Conservation (phyloP, 2,888 invertebrate genomes). For the Papilio demoleus region DNA sequence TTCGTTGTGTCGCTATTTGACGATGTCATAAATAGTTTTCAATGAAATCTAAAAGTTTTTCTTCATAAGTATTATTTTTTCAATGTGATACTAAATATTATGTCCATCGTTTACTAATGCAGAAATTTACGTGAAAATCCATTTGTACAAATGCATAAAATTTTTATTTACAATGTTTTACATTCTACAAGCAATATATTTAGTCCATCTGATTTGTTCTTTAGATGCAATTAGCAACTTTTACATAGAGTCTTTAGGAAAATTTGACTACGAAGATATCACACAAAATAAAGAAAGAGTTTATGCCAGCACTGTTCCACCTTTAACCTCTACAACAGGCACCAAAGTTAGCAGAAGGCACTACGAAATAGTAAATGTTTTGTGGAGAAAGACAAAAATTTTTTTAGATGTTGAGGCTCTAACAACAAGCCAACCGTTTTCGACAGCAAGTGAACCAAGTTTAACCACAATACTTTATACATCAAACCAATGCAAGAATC, state of each 20-base stretch:
- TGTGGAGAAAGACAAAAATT: slow-evolving; percentile 66
- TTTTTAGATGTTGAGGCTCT: slow-evolving; percentile 52
- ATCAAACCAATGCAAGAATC: slow-evolving; percentile 39
- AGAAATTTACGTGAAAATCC: neutral
- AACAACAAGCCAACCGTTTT: slow-evolving; percentile 37
- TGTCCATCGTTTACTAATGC: neutral
- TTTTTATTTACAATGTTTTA: slow-evolving; percentile 8
- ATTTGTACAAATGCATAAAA: neutral
- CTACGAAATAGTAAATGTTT: slow-evolving; percentile 67
- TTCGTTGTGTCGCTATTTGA: neutral
- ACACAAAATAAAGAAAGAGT: neutral
- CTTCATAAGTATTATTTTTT: neutral
- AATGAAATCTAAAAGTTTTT: slow-evolving; percentile 18
- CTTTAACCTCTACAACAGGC: slow-evolving; percentile 44
- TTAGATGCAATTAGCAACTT: slow-evolving; percentile 6
- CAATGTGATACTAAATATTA: neutral
- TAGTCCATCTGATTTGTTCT: neutral
- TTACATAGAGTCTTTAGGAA: slow-evolving; percentile 1
- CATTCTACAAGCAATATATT: slow-evolving; percentile 7
- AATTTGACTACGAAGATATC: slow-evolving; percentile 6
- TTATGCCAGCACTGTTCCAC: neutral
- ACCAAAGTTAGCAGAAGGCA: slow-evolving; percentile 62
- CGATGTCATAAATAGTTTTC: slow-evolving; percentile 7
- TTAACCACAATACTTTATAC: slow-evolving; percentile 18
- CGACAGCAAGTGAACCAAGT: neutral